phyloP scores from a whole-genome alignment of 2,797 vertebrate genomes.

The Arrhamphus sclerolepis region DNA sequence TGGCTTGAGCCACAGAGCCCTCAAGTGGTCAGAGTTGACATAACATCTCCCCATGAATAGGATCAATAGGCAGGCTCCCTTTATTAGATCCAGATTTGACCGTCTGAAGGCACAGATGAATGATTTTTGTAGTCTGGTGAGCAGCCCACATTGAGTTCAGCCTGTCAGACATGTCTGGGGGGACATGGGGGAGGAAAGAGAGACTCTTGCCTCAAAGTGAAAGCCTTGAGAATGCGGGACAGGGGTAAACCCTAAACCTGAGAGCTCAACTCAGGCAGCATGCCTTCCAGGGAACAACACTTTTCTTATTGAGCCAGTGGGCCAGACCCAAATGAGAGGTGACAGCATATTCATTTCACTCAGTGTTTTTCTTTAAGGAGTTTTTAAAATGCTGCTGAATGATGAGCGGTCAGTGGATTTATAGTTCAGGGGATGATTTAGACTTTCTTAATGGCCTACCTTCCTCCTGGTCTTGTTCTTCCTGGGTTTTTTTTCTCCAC shows the following conservation, averaged over 20 bases:
- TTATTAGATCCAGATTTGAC: slow-evolving; percentile 89
- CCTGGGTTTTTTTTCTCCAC: slow-evolving; percentile 46
- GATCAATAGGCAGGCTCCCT: slow-evolving; percentile 79
- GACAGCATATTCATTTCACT: slow-evolving; percentile 86
- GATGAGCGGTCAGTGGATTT: slow-evolving; percentile 82
- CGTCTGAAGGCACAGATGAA: slow-evolving; percentile 86
- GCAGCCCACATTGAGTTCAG: slow-evolving; percentile 84
- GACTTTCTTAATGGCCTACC: slow-evolving; percentile 67
- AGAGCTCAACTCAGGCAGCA: slow-evolving; percentile 73
- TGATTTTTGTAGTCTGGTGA: slow-evolving; percentile 88
- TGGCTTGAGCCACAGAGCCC: slow-evolving; percentile 78
- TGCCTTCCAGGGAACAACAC: slow-evolving; percentile 79
- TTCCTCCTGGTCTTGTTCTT: slow-evolving; percentile 48
- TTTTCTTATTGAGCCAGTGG: slow-evolving; percentile 78
- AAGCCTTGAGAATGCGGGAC: slow-evolving; percentile 81
- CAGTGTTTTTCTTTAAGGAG: slow-evolving; percentile 77
- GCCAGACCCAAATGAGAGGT: slow-evolving; percentile 82
- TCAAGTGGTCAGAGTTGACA: slow-evolving; percentile 71
- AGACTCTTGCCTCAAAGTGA: slow-evolving; percentile 80
- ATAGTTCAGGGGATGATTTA: slow-evolving; percentile 75
- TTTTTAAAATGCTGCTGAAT: slow-evolving; percentile 80
- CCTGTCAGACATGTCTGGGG: slow-evolving; percentile 86
- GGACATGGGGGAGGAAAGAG: slow-evolving; percentile 72
- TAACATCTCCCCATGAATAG: slow-evolving; percentile 55
- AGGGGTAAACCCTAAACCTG: slow-evolving; percentile 82